These are phyloP conservation scores for Erebia palarica DNA, from an alignment of 2,888 invertebrate genomes.

Conservation along the genomic window DNA sequence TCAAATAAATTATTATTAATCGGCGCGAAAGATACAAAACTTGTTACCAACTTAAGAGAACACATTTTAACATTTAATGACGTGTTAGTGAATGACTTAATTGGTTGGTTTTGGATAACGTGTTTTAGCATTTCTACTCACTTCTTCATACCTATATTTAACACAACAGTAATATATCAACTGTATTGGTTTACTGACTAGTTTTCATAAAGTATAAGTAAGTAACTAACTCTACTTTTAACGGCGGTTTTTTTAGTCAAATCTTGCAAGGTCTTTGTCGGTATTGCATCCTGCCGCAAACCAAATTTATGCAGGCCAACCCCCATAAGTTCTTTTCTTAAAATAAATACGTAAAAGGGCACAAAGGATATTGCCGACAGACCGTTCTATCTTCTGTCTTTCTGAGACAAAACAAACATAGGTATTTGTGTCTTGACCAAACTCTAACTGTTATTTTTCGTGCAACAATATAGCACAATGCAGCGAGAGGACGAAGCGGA, in stretches of 20 bases:
- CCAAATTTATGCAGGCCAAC: background rate
- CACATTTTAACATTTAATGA: background rate
- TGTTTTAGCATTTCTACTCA: no score
- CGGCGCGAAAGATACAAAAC: background rate
- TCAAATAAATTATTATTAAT: constrained; percentile 25
- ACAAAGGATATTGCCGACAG: constrained; percentile 24
- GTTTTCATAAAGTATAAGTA: background rate
- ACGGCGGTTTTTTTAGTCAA: background rate
- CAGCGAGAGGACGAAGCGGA: constrained; percentile 41
- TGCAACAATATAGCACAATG: constrained; percentile 43
- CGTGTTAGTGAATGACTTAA: background rate
- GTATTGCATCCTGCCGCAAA: background rate
- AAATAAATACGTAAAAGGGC: background rate
- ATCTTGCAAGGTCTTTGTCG: background rate
- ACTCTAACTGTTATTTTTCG: constrained; percentile 52
- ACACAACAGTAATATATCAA: background rate
- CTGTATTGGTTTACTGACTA: no score
- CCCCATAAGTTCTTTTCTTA: background rate
- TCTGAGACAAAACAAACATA: constrained; percentile 32
- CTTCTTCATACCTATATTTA: no score
- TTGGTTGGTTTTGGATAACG: background rate
- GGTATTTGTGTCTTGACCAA: constrained; percentile 40
- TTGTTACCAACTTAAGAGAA: background rate
- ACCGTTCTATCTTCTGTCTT: constrained; percentile 11
- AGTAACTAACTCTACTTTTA: background rate